Base-by-base conservation (phyloP, 2,113 vertebrate species). In the Microcebus jonahi region DNA sequence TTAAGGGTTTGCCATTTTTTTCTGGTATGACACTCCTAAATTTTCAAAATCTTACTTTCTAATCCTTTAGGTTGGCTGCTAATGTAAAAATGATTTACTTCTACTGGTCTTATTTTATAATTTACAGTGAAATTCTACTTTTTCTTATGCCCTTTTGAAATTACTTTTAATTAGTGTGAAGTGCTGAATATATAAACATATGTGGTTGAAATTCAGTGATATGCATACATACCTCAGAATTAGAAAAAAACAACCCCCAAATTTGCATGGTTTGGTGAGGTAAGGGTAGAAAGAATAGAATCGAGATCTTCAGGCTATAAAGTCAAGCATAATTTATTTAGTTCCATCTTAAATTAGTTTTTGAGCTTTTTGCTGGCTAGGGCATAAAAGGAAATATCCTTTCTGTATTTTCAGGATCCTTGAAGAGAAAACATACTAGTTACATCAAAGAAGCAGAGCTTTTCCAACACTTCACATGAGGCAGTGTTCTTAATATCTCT, bases 61-160 rank as follows among this genome's bases (percentile, higher is more conserved):
- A 63, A 81, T 89, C 5, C 4, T 90, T 70, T 79, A 86, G 29
- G 29, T 85, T 92, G 36, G 83, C 6, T 85, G n/a, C 34, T 82
- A 3, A 70, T 91, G 10, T 92, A 93, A 88, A 95, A 97, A 88
- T 31, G 13, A 76, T 83, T 53, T 53, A 63, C 68, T 96, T 93
- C n/a, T 92, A 31, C 61, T 59, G n/a, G 36, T 71, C 50, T 83
- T 88, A 59, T 61, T 96, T 90, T 97, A 36, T 95, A 94, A 76
- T 83, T 88, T 27, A 85, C 12, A 53, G 48, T 94, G 68, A 90
- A 87, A 82, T 86, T 67, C 59, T 73, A 34, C 9, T 95, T 85
- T 75, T 61, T 71, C 57, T 92, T 45, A 39, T 27, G 2, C 17
- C 8, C 6, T 68, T 95, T 97, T 97, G 36, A 88, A 80, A 85